Base-by-base conservation (phyloP, 2,888 invertebrate species). In the Liodrosophila aerea region DNA sequence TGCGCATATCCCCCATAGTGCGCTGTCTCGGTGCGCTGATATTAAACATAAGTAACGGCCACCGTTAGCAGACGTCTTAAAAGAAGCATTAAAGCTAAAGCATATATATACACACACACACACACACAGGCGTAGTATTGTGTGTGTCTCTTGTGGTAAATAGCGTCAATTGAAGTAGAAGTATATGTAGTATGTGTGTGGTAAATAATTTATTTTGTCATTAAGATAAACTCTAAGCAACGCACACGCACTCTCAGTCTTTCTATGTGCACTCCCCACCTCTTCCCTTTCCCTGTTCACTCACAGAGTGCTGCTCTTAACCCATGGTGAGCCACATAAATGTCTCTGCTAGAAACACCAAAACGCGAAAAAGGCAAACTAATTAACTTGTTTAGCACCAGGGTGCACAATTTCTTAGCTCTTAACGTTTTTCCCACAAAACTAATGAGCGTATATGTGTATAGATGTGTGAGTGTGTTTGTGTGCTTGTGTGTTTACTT, bases 171-270 rank as follows among this genome's bases (percentile, higher is more conserved):
- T 77, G 58, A 67, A 84, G 74, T 57, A 60, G 22, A 49, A 41
- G 44, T 12, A n/a, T 29, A 8, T 9, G 7, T 7, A 29, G 29
- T 29, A 16, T 9, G 37, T 30, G 15, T 34, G 7, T 40, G 63
- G 64, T 70, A 80, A 80, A 82, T 82, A 85, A 85, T 82, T 85
- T 85, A 85, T 82, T 76, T 85, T 76, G 86, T 85, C 82, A 85
- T 82, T 85, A 82, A 75, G 84, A 64, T 73, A 69, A 83, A 71
- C 77, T 80, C 70, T 57, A 65, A 70, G 70, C 60, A 63, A 60
- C 43, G 52, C 46, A 57, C 51, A 60, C 43, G 44, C n/a, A 52
- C 31, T 29, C 27, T 37, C 64, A 36, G 9, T 33, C 8, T n/a
- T 9, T n/a, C 22, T n/a, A 16, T 16, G n/a, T n/a, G 7, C 37